Conservation (phyloP, 2,888 invertebrate species). For the Masnerella sp. region DNA sequence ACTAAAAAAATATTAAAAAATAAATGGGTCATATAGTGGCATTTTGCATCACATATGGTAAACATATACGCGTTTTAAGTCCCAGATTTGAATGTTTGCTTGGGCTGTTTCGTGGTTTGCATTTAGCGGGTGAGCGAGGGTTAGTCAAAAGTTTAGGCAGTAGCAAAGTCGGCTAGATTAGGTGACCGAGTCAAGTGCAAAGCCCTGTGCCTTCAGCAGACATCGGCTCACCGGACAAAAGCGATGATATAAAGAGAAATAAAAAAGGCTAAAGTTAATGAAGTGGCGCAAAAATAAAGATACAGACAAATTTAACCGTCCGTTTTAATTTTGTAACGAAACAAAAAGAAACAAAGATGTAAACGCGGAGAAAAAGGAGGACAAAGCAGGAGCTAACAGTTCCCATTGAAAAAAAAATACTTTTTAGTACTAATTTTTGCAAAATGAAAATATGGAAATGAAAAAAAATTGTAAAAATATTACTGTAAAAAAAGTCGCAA, state of each 20-base stretch:
- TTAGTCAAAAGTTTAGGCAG: slow-evolving; percentile 60
- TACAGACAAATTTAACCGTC: slow-evolving; percentile 74
- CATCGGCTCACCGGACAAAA: slow-evolving; percentile 75
- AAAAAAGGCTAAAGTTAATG: slow-evolving; percentile 66
- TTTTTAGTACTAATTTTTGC: too few species aligned
- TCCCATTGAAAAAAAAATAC: too few species aligned
- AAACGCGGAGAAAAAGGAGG: slow-evolving; percentile 33
- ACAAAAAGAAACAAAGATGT: slow-evolving; percentile 62
- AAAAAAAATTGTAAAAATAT: too few species aligned
- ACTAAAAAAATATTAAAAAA: too few species aligned
- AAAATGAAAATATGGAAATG: slow-evolving; percentile 13
- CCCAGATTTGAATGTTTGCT: too few species aligned
- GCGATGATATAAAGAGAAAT: slow-evolving; percentile 34
- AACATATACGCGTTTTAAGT: too few species aligned
- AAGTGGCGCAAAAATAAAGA: slow-evolving; percentile 61
- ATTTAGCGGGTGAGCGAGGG: slow-evolving; percentile 33
- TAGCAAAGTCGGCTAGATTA: slow-evolving; percentile 72
- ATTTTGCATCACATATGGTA: too few species aligned
- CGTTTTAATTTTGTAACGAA: slow-evolving; percentile 76
- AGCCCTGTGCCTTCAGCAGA: slow-evolving; percentile 78
- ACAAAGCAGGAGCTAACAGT: too few species aligned
- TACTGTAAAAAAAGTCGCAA: too few species aligned
- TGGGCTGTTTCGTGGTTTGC: slow-evolving; percentile 31
- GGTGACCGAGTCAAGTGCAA: slow-evolving; percentile 78
- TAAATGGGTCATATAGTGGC: too few species aligned